Evolutionary conservation across 92 coral and sea anemone genomes (phyloP), one percentile per base, ranked within the genome.

Genomic region (Galaxea fascicularis): DNA sequence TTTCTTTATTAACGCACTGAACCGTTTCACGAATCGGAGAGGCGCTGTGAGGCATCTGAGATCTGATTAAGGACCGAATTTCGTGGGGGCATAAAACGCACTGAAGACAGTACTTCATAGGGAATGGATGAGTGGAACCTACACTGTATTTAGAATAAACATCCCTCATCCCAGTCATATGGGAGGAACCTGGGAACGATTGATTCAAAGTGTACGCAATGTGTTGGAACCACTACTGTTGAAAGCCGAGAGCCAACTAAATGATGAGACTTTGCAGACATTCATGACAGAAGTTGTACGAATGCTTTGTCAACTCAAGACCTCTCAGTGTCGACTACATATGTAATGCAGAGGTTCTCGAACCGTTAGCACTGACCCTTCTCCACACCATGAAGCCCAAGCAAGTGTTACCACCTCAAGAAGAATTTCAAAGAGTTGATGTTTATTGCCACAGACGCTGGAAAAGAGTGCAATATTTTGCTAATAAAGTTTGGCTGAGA

Each of bases 281-380:
- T 64, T 80, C 66, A 80, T 86, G 87, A 80, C 87, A 7, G 91
- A 87, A 87, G 91, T 82, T n/a, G n/a, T n/a, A n/a, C 51, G 78
- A 73, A 51, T 58, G 53, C 78, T 74, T 82, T 49, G 80, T 88
- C 10, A 88, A 88, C 83, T 88, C 91, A 22, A 67, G 91, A 75
- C 91, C 88, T 18, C 77, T 82, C 57, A 88, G 78, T 24, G 53
- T 75, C 20, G 35, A 27, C 49, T 31, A 59, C 57, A 39, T 83
- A 64, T 71, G 87, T 27, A 35, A 62, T 30, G 58, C 64, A 58
- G 63, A 73, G 28, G 73, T 73, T 14, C 87, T 73, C 6, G 81
- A 59, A 49, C 87, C 87, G 18, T 62, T 74, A 57, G 60, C 87
- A 53, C 80, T 82, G 4, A 52, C 49, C 41, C 63, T 24, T 26